These are phyloP conservation scores for Drosophila nigrodunni DNA, from an alignment of 1,140 invertebrate species.

Conservation along the genomic window DNA sequence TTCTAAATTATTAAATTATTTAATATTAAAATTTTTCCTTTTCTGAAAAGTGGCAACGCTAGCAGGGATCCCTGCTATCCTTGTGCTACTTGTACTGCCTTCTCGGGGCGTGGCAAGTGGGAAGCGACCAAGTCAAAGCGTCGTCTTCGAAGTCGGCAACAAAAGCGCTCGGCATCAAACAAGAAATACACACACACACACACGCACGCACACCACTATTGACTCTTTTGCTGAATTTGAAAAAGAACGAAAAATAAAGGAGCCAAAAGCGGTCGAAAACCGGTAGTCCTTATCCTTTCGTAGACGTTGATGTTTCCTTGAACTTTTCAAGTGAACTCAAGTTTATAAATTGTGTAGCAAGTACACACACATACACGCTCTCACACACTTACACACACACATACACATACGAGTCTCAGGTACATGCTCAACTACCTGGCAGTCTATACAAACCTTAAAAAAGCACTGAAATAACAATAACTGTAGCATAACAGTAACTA, in stretches of 20 bases:
- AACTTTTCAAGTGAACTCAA: slow-evolving; percentile 83
- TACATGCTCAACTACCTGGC: slow-evolving; percentile 67
- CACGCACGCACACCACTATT: slow-evolving; percentile 44
- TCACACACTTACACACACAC: neutral
- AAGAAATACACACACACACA: slow-evolving; percentile 33
- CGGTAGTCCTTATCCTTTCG: slow-evolving; percentile 55
- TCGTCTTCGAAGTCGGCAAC: slow-evolving; percentile 41
- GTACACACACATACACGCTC: slow-evolving; percentile 55
- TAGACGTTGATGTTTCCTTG: slow-evolving; percentile 67
- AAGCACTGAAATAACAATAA: slow-evolving; percentile 31
- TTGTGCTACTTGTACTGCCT: slow-evolving; percentile 7
- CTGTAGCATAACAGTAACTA: slow-evolving; percentile 29
- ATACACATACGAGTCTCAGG: slow-evolving; percentile 39
- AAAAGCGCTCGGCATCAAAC: slow-evolving; percentile 39
- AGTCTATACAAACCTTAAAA: slow-evolving; percentile 6
- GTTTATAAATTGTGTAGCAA: slow-evolving; percentile 81
- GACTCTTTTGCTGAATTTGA: slow-evolving; percentile 55
- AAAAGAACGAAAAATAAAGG: slow-evolving; percentile 30
- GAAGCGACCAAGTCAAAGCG: slow-evolving; percentile 82
- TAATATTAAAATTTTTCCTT: slow-evolving; percentile 13
- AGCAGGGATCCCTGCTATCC: slow-evolving; percentile 4
- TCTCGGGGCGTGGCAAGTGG: slow-evolving; percentile 66
- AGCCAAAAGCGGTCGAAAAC: slow-evolving; percentile 52
- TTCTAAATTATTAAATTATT: slow-evolving; percentile 45
- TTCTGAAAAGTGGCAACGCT: too few relatives aligned